Evolutionary conservation across 2,888 invertebrate genomes (phyloP).

Genomic region (Syrista parreyssii): DNA sequence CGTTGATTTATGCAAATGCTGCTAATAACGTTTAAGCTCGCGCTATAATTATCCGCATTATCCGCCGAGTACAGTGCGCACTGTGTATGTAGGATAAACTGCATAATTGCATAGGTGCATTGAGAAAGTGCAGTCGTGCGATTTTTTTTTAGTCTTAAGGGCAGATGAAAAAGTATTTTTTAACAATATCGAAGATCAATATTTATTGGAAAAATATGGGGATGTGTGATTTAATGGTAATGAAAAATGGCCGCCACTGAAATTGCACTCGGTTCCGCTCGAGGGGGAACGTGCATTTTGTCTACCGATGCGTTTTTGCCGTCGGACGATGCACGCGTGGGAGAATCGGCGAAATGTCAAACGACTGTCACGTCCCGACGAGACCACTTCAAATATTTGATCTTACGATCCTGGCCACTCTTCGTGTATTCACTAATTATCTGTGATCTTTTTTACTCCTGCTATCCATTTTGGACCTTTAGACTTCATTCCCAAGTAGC

Average conservation of each 20-base stretch:
- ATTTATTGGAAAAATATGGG: not conserved
- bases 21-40: slow-evolving; percentile 40
- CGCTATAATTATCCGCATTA: slow-evolving; percentile 50
- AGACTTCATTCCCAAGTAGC: not conserved
- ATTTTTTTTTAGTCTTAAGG: not conserved
- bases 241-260: not conserved
- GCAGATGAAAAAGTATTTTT: not conserved
- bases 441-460: not conserved
- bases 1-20: slow-evolving; percentile 46
- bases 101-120: not conserved
- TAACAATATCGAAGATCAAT: not conserved
- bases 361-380: not conserved
- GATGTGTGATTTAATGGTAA: not conserved
- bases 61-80: slow-evolving; percentile 34
- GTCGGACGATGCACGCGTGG: not conserved
- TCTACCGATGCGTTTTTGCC: not conserved
- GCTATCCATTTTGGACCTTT: not conserved
- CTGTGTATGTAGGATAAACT: slow-evolving; percentile 24
- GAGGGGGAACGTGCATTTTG: not conserved
- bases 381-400: not conserved
- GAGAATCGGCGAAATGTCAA: not conserved
- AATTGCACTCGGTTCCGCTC: not conserved
- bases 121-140: not conserved
- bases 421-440: not conserved
- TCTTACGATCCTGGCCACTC: not conserved